phyloP scores from a whole-genome alignment of 1,140 invertebrate species.

The Drosophila equinoxialis region DNA sequence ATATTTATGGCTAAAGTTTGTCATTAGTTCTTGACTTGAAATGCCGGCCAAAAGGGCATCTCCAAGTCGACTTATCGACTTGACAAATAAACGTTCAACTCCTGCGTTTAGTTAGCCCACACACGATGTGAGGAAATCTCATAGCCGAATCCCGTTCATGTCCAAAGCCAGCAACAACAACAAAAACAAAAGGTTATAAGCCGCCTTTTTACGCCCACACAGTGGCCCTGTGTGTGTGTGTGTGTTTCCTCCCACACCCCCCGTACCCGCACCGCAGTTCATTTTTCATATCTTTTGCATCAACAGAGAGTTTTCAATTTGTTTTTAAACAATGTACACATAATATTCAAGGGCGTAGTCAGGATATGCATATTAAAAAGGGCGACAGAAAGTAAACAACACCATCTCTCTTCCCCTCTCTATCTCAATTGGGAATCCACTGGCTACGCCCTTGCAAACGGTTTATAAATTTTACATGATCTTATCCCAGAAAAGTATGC shows the following conservation, averaged over 20 bases:
- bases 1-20: no score
- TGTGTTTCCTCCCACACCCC: not conserved
- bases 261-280: not conserved
- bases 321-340: not conserved
- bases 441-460: not conserved
- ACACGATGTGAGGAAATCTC: constrained; percentile 3
- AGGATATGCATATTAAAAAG: no score
- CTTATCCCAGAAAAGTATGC: constrained; percentile 11
- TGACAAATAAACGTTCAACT: not conserved
- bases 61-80: not conserved
- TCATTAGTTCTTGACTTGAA: no score
- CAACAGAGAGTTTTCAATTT: constrained; percentile 49
- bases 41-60: not conserved
- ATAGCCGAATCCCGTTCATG: not conserved
- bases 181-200: constrained; percentile 10
- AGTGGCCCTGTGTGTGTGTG: constrained; percentile 31
- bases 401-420: no score
- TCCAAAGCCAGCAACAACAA: not conserved
- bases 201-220: constrained; percentile 14
- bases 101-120: constrained; percentile 5
- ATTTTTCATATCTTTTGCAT: constrained; percentile 52
- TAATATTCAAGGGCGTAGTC: no score
- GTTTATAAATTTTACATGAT: not conserved
- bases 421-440: no score
- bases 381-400: no score